Base-by-base conservation (phyloP, 2,797 vertebrate species). In the Remorina albescens region DNA sequence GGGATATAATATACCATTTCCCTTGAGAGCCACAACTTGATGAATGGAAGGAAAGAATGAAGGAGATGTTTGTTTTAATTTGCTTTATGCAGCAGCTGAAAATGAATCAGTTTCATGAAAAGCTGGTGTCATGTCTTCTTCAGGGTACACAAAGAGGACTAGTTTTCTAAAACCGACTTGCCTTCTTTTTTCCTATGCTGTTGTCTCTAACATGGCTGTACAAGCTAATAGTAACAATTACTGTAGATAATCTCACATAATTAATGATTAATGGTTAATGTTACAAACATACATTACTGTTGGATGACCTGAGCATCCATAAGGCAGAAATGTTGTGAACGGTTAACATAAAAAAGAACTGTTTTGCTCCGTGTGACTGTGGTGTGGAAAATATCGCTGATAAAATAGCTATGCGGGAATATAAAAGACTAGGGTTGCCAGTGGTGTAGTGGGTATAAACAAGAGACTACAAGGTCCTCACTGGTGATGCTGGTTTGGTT, bases 81-180 rank as follows among this genome's bases (percentile, higher is more conserved):
- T 85, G 49, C 61, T 69, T 66, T 62, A 56, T 25, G 34, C 42
- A 42, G 34, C 58, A 69, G 32, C 56, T 70, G 58, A 57, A 79
- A 74, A 74, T 37, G 44, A 26, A 69, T 61, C 36, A 32, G 8
- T 75, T 51, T 84, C 70, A 67, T 64, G 50, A 86, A 70, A 72
- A 47, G 63, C 67, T 66, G 79, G 66, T 54, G n/a, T 60, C 72
- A 77, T 11, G 36, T 59, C 39, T 69, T 42, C 59, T 49, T 69
- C 64, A 58, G 68, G 37, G 60, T 65, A 66, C 30, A 41, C 16
- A 15, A n/a, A n/a, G 67, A 18, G 50, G n/a, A 53, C 39, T 32
- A 11, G 10, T 5, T 70, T 34, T 79, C 19, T 72, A 16, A 23
- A 83, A 21, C 72, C 81, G 56, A 66, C 36, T 77, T 50, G 32